These are phyloP conservation scores for Sminthurides aquaticus DNA, from an alignment of 2,888 invertebrate species.

Conservation along the genomic window DNA sequence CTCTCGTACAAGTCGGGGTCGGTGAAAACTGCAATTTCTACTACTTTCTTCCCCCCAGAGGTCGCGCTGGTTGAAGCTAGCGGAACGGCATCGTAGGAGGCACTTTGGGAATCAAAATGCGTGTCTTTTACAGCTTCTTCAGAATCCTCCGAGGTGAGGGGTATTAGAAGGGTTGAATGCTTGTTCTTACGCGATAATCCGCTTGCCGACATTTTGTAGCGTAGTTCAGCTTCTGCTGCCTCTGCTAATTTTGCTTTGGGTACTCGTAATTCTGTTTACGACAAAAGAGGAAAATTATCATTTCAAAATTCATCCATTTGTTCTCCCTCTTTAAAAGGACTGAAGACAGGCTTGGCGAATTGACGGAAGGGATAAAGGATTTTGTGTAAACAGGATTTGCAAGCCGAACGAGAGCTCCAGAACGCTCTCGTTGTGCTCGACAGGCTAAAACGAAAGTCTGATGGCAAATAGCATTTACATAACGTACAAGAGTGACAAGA, in stretches of 20 bases:
- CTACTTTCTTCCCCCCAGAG: constrained; percentile 34
- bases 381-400: too few species aligned
- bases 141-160: not conserved
- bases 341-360: too few species aligned
- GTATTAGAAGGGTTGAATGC: constrained; percentile 1
- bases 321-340: too few species aligned
- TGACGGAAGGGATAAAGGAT: too few species aligned
- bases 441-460: too few species aligned
- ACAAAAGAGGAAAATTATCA: too few species aligned
- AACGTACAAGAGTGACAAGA: too few species aligned
- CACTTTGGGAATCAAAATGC: constrained; percentile 15
- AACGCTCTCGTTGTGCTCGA: too few species aligned
- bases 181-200: not conserved
- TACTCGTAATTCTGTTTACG: constrained; percentile 29
- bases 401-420: too few species aligned
- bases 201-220: not conserved
- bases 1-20: constrained; percentile 43
- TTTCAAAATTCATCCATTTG: too few species aligned
- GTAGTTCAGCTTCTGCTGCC: constrained; percentile 23
- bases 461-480: too few species aligned
- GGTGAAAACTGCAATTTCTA: constrained; percentile 45
- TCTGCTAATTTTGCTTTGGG: constrained; percentile 29
- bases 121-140: not conserved
- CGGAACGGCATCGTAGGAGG: not conserved
- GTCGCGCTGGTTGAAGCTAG: not conserved